These are phyloP conservation scores for Clistopyga incitator DNA, from an alignment of 2,888 invertebrate genomes.

Conservation along the genomic window DNA sequence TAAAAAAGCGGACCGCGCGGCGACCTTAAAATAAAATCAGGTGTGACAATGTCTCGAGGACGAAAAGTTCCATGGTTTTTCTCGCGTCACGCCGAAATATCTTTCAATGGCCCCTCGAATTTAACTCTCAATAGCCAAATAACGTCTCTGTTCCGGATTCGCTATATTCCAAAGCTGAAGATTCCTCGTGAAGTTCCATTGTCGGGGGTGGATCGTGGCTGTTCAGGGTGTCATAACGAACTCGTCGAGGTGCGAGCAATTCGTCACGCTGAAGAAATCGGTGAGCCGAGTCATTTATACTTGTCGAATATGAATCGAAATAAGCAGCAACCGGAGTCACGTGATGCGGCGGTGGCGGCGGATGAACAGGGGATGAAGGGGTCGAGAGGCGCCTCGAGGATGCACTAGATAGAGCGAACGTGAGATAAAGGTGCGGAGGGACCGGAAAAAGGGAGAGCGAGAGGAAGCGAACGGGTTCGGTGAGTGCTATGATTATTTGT, in stretches of 20 bases:
- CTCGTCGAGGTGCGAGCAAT: slow-evolving; percentile 52
- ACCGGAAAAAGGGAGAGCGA: slow-evolving; percentile 39
- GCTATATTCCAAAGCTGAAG: slow-evolving; percentile 1
- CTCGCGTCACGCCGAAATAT: not conserved
- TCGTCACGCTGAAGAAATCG: slow-evolving; percentile 70
- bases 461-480: slow-evolving; percentile 62
- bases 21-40: not conserved
- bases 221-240: slow-evolving; percentile 51
- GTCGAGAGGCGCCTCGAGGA: slow-evolving; percentile 60
- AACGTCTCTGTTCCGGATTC: not conserved
- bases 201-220: not conserved
- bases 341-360: slow-evolving; percentile 19
- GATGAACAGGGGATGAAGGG: slow-evolving; percentile 29
- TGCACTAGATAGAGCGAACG: slow-evolving; percentile 62
- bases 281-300: slow-evolving; percentile 74
- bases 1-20: no score
- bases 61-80: not conserved
- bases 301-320: slow-evolving; percentile 76
- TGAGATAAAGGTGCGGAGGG: slow-evolving; percentile 53
- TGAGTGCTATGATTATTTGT: slow-evolving; percentile 78
- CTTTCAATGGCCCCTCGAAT: slow-evolving; percentile 8
- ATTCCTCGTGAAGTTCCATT: slow-evolving; percentile 25
- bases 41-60: not conserved
- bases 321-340: slow-evolving; percentile 55
- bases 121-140: slow-evolving; percentile 6